Evolutionary conservation across 2,113 vertebrate species (phyloP).

Genomic region (Daubentonia madagascariensis): DNA sequence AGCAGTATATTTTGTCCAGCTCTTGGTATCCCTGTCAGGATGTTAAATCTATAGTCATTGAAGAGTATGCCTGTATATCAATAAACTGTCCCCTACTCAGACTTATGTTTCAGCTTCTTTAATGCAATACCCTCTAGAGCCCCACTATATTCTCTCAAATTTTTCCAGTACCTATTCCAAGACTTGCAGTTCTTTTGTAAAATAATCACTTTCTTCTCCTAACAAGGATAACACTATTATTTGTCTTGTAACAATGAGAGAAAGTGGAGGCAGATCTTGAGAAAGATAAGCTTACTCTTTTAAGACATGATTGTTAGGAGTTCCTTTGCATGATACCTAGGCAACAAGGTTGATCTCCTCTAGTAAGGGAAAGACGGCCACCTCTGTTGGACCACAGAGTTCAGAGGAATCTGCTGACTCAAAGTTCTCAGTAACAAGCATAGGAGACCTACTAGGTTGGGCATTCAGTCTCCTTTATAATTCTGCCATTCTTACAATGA

Average conservation of each 20-base stretch:
- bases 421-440: neutral
- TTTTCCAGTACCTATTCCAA: neutral
- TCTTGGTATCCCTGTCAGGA: neutral
- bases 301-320: neutral
- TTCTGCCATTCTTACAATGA: neutral
- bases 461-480: neutral
- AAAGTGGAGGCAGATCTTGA: neutral
- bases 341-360: neutral
- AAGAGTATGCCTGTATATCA: neutral
- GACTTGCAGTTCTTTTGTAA: neutral
- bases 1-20: neutral
- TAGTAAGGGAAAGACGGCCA: neutral
- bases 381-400: neutral
- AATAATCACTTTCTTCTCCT: neutral
- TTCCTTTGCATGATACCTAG: neutral
- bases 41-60: neutral
- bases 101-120: conserved; percentile 12
- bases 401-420: neutral
- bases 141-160: neutral
- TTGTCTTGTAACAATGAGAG: neutral
- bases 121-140: neutral
- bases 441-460: neutral
- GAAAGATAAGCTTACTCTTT: neutral
- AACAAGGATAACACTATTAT: neutral
- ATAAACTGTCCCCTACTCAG: neutral